Base-by-base conservation (phyloP, 2,113 vertebrate genomes). In the Fregetta grallaria region DNA sequence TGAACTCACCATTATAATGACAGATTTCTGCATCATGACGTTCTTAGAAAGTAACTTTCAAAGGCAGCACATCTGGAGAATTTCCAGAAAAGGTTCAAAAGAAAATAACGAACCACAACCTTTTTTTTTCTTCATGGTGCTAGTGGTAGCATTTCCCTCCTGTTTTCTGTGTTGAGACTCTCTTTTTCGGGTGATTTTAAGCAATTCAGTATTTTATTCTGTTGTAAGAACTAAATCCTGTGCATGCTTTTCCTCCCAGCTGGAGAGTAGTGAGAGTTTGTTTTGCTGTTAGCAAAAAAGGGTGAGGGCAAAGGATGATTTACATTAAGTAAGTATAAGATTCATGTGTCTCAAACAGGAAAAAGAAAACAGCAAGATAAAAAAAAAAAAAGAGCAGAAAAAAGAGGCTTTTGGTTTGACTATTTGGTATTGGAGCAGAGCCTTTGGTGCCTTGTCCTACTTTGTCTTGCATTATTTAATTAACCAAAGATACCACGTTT, bases 191-290 rank as follows among this genome's bases (percentile, higher is more conserved):
- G 6, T 52, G 22, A 59, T 75, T 65, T 79, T 29, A 59, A 83
- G 44, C 72, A 53, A 17, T 36, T 34, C 38, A 34, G 61, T 67
- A 13, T 78, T 68, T 34, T 6, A 47, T 26, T 30, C 44, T 59
- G 40, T 32, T 7, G 0, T 30, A 86, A 70, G 61, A 38, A 20
- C 47, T 40, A 23, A 62, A 58, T 52, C 45, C 56, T 77, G 32
- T 2, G 0, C 7, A 4, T 1, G 3, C 11, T 68, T 63, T 68
- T 78, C 44, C 38, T 55, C 20, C 26, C n/a, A 30, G n/a, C n/a
- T 63, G 27, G 61, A 29, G 29, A 66, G 47, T 1, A 15, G 53
- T 6, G 25, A 44, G 70, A 77, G n/a, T 65, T 77, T 49, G 45
- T 29, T 83, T 36, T 68, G 71, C 76, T 56, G 40, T 61, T 36